Conservation (phyloP, 2,113 vertebrate species). For the Sinocyclocheilus anophthalmus region DNA sequence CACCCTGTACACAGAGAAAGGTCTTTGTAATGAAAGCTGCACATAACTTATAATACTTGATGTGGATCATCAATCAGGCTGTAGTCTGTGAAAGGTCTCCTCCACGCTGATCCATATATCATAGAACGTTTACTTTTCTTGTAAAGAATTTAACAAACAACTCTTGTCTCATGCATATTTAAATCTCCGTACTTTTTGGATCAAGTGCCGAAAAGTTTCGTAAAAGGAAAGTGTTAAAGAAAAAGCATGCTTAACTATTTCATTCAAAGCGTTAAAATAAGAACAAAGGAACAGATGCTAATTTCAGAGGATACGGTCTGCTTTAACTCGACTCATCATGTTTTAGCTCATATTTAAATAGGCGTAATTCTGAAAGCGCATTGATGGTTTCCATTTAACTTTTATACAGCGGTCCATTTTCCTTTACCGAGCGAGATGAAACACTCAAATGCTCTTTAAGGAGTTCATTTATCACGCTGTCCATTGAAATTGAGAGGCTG, state of each 20-base stretch:
- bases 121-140: constrained; percentile 19
- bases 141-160: constrained; percentile 11
- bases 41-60: constrained; percentile 27
- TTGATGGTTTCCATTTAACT: constrained; percentile 24
- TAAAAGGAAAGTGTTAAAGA: not conserved
- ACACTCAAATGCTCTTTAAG: constrained; percentile 37
- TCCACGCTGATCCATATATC: constrained; percentile 6
- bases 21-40: not conserved
- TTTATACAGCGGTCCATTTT: constrained; percentile 25
- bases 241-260: constrained; percentile 13
- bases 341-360: constrained; percentile 25
- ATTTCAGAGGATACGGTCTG: constrained; percentile 1
- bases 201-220: not conserved
- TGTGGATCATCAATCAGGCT: constrained; percentile 27
- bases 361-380: constrained; percentile 12
- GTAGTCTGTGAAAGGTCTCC: constrained; percentile 19
- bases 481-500: constrained; percentile 37
- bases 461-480: constrained; percentile 42
- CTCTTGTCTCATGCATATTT: constrained; percentile 20
- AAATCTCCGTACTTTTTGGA: not conserved
- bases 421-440: constrained; percentile 16
- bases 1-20: not conserved
- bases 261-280: constrained; percentile 6
- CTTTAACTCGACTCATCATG: constrained; percentile 25
- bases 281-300: constrained; percentile 40